Conservation (phyloP, 2,888 invertebrate genomes). For the Rhogogaster chlorosoma region DNA sequence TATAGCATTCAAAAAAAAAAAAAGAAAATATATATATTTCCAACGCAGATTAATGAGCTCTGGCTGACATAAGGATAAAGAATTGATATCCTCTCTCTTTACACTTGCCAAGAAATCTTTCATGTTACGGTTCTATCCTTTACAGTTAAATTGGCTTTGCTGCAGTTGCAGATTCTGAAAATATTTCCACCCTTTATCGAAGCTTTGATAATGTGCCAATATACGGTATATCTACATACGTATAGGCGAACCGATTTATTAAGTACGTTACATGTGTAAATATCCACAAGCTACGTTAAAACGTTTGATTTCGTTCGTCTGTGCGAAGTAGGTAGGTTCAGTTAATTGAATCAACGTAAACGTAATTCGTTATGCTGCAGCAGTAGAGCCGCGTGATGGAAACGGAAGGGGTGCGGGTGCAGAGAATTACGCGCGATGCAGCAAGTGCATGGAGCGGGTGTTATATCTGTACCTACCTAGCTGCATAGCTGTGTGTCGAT, state of each 20-base stretch:
- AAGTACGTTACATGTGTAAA: not conserved
- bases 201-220: not conserved
- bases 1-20: conserved; percentile 1
- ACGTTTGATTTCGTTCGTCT: conserved; percentile 10
- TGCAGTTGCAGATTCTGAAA: not conserved
- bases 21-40: too few relatives aligned
- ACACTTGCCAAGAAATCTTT: not conserved
- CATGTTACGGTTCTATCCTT: not conserved
- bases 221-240: not conserved
- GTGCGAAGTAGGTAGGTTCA: not conserved
- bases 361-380: conserved; percentile 14
- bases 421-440: not conserved
- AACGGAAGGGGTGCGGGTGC: not conserved
- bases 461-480: not conserved
- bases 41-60: conserved; percentile 6
- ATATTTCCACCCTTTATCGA: not conserved
- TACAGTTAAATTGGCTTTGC: too few relatives aligned
- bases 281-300: conserved; percentile 1
- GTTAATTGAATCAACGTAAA: conserved; percentile 15
- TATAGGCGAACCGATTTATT: not conserved
- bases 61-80: not conserved
- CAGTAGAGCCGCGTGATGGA: not conserved
- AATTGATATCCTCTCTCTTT: not conserved
- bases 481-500: conserved; percentile 16
- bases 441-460: not conserved